These are phyloP conservation scores for Drosophila sproati DNA, from an alignment of 1,140 invertebrate genomes.

Conservation along the genomic window DNA sequence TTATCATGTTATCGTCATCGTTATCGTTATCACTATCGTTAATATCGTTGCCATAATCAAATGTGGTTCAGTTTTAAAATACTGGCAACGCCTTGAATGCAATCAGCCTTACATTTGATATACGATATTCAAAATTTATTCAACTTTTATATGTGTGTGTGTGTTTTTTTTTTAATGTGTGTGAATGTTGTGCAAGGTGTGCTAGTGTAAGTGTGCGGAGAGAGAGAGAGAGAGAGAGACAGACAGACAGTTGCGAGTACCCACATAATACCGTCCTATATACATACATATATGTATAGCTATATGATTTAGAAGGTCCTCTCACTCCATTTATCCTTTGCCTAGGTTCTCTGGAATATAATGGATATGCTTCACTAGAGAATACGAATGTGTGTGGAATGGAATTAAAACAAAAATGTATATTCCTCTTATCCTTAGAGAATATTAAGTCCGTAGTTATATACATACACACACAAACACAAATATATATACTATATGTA, in stretches of 20 bases:
- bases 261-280: slow-evolving; percentile 75
- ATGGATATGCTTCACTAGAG: slow-evolving; percentile 28
- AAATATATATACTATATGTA: slow-evolving; percentile 56
- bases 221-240: slow-evolving; percentile 8
- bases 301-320: slow-evolving; percentile 6
- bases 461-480: slow-evolving; percentile 42
- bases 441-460: slow-evolving; percentile 56
- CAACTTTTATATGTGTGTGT: slow-evolving; percentile 1
- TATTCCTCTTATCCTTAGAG: slow-evolving; percentile 76
- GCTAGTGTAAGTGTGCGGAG: slow-evolving; percentile 9
- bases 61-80: not conserved
- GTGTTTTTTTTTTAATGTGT: not conserved
- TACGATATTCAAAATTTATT: slow-evolving; percentile 4
- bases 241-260: slow-evolving; percentile 34
- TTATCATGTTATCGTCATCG: not conserved
- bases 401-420: slow-evolving; percentile 47
- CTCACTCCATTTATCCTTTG: slow-evolving; percentile 5
- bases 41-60: slow-evolving; percentile 3
- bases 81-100: slow-evolving; percentile 9
- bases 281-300: not conserved
- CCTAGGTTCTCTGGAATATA: slow-evolving; percentile 14
- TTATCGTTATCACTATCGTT: slow-evolving; percentile 3
- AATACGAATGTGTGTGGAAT: not conserved
- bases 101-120: slow-evolving; percentile 27
- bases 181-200: slow-evolving; percentile 3